Percentiles rank a stretch among this genome's conserved stretches.
Evolutionary conservation across 2,113 vertebrate genomes (phyloP).

Genomic region (Morone saxatilis): DNA sequence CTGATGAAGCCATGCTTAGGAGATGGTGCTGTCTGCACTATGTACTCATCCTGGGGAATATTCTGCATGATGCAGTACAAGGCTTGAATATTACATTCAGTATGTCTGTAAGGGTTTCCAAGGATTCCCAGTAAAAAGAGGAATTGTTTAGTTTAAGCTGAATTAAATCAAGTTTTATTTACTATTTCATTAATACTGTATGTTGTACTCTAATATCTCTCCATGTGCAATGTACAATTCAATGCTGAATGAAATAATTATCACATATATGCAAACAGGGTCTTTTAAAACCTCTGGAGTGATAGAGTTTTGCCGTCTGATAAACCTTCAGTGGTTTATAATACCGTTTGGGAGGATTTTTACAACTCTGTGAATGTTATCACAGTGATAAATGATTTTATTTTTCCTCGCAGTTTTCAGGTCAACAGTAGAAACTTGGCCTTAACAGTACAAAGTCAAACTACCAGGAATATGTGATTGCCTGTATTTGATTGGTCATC

Average conservation of each 20-base stretch:
- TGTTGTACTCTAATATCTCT: background rate
- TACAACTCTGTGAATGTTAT: background rate
- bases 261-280: background rate
- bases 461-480: background rate
- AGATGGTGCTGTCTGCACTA: constrained; percentile 21
- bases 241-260: background rate
- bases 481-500: background rate
- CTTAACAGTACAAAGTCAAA: background rate
- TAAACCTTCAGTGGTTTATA: background rate
- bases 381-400: background rate
- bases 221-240: background rate
- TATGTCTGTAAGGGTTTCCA: constrained; percentile 32
- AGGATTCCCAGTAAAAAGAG: constrained; percentile 17
- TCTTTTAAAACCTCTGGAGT: background rate
- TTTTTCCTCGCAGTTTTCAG: background rate
- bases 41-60: constrained; percentile 28
- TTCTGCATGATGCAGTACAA: constrained; percentile 15
- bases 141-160: too few relatives aligned
- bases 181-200: background rate
- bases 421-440: background rate
- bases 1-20: constrained; percentile 28
- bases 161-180: background rate
- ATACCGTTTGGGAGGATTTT: background rate
- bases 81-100: constrained; percentile 31
- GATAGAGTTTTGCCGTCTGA: too few relatives aligned